Evolutionary conservation across 2,797 vertebrate genomes (phyloP).

Genomic region (Centroberyx gerrardi): DNA sequence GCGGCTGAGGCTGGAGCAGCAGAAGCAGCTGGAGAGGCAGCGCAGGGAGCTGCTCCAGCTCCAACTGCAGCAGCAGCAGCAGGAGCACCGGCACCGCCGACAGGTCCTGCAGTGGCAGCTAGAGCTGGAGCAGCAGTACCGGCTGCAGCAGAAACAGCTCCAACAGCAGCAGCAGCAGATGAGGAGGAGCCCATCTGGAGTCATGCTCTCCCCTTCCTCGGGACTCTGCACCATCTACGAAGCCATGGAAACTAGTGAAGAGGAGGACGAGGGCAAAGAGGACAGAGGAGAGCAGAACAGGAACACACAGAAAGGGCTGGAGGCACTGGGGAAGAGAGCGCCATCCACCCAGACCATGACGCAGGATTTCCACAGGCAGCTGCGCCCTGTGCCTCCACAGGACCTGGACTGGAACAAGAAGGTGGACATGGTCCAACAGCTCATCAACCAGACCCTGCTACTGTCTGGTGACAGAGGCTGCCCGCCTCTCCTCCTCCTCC

Average conservation of each 20-base stretch:
- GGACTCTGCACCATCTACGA: constrained; percentile 95
- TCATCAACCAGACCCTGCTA: constrained; percentile 91
- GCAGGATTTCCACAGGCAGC: constrained; percentile 50
- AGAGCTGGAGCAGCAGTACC: constrained; percentile 83
- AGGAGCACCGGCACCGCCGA: constrained; percentile 78
- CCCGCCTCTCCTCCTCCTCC: constrained; percentile 83
- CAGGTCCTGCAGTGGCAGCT: constrained; percentile 82
- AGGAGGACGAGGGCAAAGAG: constrained; percentile 78
- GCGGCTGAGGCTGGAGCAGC: constrained; percentile 75
- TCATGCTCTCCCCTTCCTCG: constrained; percentile 83
- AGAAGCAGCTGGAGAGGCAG: constrained; percentile 82
- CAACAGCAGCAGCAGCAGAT: constrained; percentile 79
- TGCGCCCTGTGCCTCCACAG: constrained; percentile 58
- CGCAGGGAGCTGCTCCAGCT: constrained; percentile 83
- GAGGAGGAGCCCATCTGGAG: constrained; percentile 70
- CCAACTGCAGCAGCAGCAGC: constrained; percentile 81
- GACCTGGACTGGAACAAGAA: constrained; percentile 84
- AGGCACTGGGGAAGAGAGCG: constrained; percentile 34
- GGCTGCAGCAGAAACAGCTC: constrained; percentile 81
- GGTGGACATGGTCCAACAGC: constrained; percentile 91
- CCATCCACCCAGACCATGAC: background rate
- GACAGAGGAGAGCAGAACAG: constrained; percentile 40
- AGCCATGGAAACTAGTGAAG: constrained; percentile 87
- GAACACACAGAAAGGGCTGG: constrained; percentile 30
- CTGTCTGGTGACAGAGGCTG: constrained; percentile 80